A percentile compares a stretch with the other conserved stretches of the same genome.
These are phyloP conservation scores for Atethmia centrago DNA, from an alignment of 2,888 invertebrate genomes.

Conservation along the genomic window DNA sequence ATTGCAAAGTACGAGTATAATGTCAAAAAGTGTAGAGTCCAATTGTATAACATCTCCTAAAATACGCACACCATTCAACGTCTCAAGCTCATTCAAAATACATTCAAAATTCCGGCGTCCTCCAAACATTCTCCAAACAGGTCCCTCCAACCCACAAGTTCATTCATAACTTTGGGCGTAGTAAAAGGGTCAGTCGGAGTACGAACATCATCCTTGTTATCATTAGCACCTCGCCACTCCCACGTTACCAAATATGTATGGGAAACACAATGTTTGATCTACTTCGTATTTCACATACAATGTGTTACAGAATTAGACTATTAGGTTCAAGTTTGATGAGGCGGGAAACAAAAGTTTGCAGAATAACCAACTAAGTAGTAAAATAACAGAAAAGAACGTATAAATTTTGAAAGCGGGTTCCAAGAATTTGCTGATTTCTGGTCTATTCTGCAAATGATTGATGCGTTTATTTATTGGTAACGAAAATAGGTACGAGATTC, in stretches of 20 bases:
- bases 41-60: neutral
- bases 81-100: conserved; percentile 17
- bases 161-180: conserved; percentile 71
- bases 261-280: conserved; percentile 81
- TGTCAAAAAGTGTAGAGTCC: neutral
- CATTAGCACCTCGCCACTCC: conserved; percentile 87
- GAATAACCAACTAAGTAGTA: neutral
- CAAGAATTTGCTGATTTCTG: no score
- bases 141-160: conserved; percentile 28
- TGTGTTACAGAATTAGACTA: conserved; percentile 27
- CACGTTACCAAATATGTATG: conserved; percentile 85
- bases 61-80: conserved; percentile 13
- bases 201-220: conserved; percentile 78
- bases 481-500: no score
- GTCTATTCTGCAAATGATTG: no score
- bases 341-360: neutral
- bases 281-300: conserved; percentile 62
- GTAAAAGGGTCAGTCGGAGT: conserved; percentile 60
- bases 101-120: conserved; percentile 31
- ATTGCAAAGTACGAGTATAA: neutral
- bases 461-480: no score
- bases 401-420: no score
- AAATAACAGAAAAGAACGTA: no score
- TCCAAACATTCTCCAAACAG: conserved; percentile 36
- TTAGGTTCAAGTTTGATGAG: conserved; percentile 1